Percentiles rank a stretch among this genome's conserved stretches.
phyloP scores from a whole-genome alignment of 37 sponge, comb jelly and placozoan species.

The Hormiphora californensis region DNA sequence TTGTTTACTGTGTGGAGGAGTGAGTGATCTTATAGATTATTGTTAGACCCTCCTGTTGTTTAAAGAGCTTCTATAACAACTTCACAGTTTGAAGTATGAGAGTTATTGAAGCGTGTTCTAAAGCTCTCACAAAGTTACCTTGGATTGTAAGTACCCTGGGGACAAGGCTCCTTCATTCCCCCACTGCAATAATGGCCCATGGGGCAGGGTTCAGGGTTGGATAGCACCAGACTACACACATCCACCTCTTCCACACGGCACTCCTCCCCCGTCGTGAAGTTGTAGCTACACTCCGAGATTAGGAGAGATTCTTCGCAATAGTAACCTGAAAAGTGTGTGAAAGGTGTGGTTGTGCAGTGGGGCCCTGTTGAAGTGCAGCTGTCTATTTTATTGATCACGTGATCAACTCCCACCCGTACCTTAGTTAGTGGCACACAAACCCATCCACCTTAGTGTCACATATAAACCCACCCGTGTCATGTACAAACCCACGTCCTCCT shows the following conservation, averaged over 20 bases:
- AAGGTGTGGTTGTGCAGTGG: not conserved
- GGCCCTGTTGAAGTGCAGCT: too few species aligned
- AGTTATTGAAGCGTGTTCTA: too few species aligned
- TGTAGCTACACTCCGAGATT: conserved; percentile 3
- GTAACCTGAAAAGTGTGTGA: conserved; percentile 24
- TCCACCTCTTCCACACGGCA: not conserved
- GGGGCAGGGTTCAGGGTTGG: not conserved
- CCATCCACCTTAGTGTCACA: not conserved
- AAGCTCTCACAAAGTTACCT: conserved; percentile 9
- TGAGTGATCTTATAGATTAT: too few species aligned
- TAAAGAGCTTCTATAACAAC: too few species aligned
- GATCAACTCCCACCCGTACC: too few species aligned
- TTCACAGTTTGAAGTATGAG: too few species aligned
- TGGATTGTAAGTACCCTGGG: conserved; percentile 21
- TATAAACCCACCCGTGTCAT: not conserved
- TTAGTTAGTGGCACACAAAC: too few species aligned
- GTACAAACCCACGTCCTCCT: not conserved
- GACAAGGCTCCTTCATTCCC: not conserved
- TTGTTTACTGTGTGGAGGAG: too few species aligned
- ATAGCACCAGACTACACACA: not conserved
- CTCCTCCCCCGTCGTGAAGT: not conserved
- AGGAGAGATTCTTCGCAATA: conserved; percentile 17
- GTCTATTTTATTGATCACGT: too few species aligned
- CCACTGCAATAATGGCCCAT: conserved; percentile 1
- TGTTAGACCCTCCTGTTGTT: too few species aligned